Evolutionary conservation across 2,797 vertebrate species (phyloP).

Genomic region (Allobates femoralis): DNA sequence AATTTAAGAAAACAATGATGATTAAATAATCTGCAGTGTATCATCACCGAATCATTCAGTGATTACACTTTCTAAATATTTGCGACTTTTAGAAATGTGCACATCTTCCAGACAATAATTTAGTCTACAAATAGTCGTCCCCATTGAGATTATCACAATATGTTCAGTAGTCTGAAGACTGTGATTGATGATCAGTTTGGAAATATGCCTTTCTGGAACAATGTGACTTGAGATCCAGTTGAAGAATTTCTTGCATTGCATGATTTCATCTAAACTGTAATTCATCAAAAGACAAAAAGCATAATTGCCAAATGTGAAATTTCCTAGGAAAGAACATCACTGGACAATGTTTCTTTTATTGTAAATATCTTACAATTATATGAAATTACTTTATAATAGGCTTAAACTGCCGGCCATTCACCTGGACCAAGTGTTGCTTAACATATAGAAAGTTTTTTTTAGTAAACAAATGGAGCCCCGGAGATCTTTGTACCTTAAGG

Average conservation of each 20-base stretch:
- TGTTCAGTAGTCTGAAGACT: constrained; percentile 32
- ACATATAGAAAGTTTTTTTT: too few relatives aligned
- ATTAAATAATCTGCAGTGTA: neutral
- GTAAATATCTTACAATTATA: constrained; percentile 9
- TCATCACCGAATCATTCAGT: constrained; percentile 2
- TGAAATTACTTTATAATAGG: neutral
- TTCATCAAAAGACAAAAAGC: neutral
- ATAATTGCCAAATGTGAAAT: constrained; percentile 8
- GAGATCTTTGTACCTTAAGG: too few relatives aligned
- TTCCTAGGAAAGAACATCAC: neutral
- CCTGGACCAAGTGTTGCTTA: too few relatives aligned
- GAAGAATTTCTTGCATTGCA: constrained; percentile 26
- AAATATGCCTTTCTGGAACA: constrained; percentile 22
- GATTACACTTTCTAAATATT: constrained; percentile 11
- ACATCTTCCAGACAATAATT: constrained; percentile 35
- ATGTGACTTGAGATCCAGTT: constrained; percentile 7
- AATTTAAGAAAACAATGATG: neutral
- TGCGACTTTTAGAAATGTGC: constrained; percentile 10
- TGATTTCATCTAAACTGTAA: constrained; percentile 25
- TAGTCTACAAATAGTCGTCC: constrained; percentile 18
- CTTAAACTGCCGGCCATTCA: neutral
- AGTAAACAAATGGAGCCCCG: too few relatives aligned
- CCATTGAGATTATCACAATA: constrained; percentile 11
- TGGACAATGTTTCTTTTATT: neutral
- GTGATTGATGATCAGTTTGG: constrained; percentile 29